Base-by-base conservation (phyloP, 1,140 invertebrate species). In the Sycophila sp. region DNA sequence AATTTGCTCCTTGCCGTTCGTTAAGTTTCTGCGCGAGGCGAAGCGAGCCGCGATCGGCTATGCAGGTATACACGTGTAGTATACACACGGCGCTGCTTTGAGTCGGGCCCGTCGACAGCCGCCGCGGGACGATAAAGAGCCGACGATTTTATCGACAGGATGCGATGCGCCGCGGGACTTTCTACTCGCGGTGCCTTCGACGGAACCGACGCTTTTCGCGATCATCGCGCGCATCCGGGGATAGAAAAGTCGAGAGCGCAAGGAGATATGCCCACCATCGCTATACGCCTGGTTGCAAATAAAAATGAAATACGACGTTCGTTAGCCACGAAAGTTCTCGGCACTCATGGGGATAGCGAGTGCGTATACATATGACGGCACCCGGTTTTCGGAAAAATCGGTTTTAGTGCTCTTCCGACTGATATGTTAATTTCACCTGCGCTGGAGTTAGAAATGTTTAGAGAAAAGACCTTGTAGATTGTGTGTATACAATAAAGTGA, bases 141-240 rank as follows among this genome's bases (percentile, higher is more conserved):
- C 67, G 67, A 63, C 59, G 68, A 70, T 70, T 64, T 70, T 64
- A 70, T 70, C 68, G 68, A 58, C 68, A 69, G 68, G 59, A 70
- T 70, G 53, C 59, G 36, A 56, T 56, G 34, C 32, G 56, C 13
- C 3, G n/a, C n/a, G 40, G n/a, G 32, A 62, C 67, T 69, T 69
- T 63, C 59, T 69, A 63, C 22, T 47, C 15, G 30, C 28, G 2
- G 17, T n/a, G n/a, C n/a, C n/a, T n/a, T n/a, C 19, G 19, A 11
- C 38, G 59, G 26, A 32, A 26, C 26, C 8, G 4, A 32, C 34
- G 38, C 15, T 32, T 30, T 26, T n/a, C 24, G 7, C 36, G 51
- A 55, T 55, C 36, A 42, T 28, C 26, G 64, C 51, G 22, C 47
- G 65, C 36, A 59, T 47, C 65, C 51, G 51, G 51, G 51, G 30